These are phyloP conservation scores for Hirundichthys speculiger DNA, from an alignment of 2,113 vertebrate genomes.

Conservation along the genomic window DNA sequence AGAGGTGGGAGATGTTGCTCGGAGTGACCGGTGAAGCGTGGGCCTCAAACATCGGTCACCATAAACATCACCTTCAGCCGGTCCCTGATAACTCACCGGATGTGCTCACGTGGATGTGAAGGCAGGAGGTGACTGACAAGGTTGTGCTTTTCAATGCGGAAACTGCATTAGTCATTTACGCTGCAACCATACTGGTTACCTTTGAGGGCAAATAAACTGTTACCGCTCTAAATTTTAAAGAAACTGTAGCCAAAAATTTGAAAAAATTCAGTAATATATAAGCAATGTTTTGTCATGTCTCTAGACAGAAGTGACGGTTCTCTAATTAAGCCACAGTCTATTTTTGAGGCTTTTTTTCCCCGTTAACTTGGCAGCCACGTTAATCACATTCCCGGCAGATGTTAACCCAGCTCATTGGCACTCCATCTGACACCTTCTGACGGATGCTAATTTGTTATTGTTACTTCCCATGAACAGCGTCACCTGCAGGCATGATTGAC, in stretches of 20 bases:
- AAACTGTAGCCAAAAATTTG: slow-evolving; percentile 11
- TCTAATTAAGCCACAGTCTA: slow-evolving; percentile 54
- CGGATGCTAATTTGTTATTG: slow-evolving; percentile 67
- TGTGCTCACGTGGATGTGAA: slow-evolving; percentile 12
- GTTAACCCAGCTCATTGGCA: slow-evolving; percentile 53
- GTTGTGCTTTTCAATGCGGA: slow-evolving; percentile 8
- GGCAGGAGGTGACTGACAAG: slow-evolving; percentile 6
- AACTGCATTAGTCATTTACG: too few relatives aligned
- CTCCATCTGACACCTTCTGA: slow-evolving; percentile 56
- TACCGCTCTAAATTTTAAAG: too few relatives aligned
- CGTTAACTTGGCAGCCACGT: slow-evolving; percentile 54
- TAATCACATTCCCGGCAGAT: slow-evolving; percentile 63
- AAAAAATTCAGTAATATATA: slow-evolving; percentile 10
- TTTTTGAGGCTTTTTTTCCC: slow-evolving; percentile 38
- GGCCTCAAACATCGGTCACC: slow-evolving; percentile 46
- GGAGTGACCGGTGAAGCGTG: slow-evolving; percentile 41
- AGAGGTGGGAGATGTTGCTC: slow-evolving; percentile 9
- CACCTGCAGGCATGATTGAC: slow-evolving; percentile 61
- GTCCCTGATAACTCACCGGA: slow-evolving; percentile 29
- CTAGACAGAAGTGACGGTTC: slow-evolving; percentile 33
- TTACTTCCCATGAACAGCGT: slow-evolving; percentile 32
- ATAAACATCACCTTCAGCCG: slow-evolving; percentile 26
- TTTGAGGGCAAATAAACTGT: too few relatives aligned
- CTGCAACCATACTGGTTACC: too few relatives aligned
- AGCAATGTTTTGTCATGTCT: slow-evolving; percentile 31